A percentile compares a stretch with the other conserved stretches of the same genome.
phyloP scores from a whole-genome alignment of 2,888 invertebrate genomes.

The Archaeoteleia sp. region DNA sequence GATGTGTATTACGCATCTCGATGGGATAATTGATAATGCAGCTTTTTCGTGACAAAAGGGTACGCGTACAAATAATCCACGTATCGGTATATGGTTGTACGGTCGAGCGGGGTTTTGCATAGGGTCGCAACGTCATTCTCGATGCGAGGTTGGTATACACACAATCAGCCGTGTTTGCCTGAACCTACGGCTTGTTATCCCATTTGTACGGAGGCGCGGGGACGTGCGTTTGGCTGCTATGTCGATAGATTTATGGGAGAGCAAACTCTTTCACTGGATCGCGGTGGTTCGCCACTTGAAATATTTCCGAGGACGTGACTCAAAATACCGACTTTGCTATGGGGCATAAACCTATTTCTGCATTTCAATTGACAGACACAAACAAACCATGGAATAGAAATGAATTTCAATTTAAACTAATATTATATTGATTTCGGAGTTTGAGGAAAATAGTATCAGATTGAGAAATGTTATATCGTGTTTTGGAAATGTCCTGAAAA shows the following conservation, averaged over 20 bases:
- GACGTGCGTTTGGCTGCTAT: slow-evolving; percentile 42
- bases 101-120: slow-evolving; percentile 41
- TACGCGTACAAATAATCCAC: slow-evolving; percentile 41
- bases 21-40: slow-evolving; percentile 49
- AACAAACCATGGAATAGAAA: not conserved
- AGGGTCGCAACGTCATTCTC: slow-evolving; percentile 53
- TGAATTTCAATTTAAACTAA: too few species aligned
- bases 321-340: slow-evolving; percentile 42
- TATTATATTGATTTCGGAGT: too few species aligned
- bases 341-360: slow-evolving; percentile 25
- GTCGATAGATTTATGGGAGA: slow-evolving; percentile 55
- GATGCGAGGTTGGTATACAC: slow-evolving; percentile 60
- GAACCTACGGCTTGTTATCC: slow-evolving; percentile 63
- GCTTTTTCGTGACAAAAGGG: slow-evolving; percentile 44
- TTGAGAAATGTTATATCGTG: too few species aligned
- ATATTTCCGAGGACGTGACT: slow-evolving; percentile 42
- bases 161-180: slow-evolving; percentile 65
- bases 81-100: slow-evolving; percentile 41
- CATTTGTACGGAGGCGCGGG: slow-evolving; percentile 55
- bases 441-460: too few species aligned
- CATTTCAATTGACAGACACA: slow-evolving; percentile 20
- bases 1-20: slow-evolving; percentile 45
- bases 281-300: slow-evolving; percentile 41
- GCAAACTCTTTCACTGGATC: slow-evolving; percentile 38
- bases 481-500: too few species aligned